These are phyloP conservation scores for Acanthopleura granulata DNA, from an alignment of 2,888 invertebrate species.

Conservation along the genomic window DNA sequence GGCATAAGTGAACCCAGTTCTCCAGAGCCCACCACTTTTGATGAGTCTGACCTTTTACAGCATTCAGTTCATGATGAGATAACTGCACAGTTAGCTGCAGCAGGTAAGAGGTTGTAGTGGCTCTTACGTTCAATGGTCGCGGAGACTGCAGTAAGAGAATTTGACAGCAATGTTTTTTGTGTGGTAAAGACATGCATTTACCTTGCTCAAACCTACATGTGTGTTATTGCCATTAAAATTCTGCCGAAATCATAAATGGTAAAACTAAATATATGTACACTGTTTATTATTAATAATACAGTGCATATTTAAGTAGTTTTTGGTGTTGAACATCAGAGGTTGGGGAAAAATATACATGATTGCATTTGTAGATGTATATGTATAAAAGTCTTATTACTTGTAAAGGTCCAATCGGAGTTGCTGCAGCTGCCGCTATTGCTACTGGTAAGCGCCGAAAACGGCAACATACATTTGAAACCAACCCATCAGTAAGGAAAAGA, in stretches of 20 bases:
- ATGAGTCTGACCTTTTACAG: constrained; percentile 86
- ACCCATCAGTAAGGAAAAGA: constrained; percentile 94
- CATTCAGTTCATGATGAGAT: constrained; percentile 92
- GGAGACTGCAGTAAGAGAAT: too few relatives aligned
- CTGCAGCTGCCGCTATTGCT: constrained; percentile 95
- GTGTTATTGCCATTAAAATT: too few relatives aligned
- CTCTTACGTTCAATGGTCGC: too few relatives aligned
- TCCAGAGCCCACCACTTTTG: constrained; percentile 71
- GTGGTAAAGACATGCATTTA: too few relatives aligned
- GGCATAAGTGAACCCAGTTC: constrained; percentile 67
- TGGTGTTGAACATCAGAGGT: not conserved
- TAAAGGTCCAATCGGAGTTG: constrained; percentile 92
- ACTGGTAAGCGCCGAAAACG: constrained; percentile 93
- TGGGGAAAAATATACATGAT: not conserved
- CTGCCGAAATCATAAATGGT: too few relatives aligned
- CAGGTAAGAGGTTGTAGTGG: too few relatives aligned
- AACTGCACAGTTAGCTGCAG: constrained; percentile 94
- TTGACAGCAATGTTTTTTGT: too few relatives aligned
- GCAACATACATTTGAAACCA: constrained; percentile 96
- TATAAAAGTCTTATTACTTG: too few relatives aligned
- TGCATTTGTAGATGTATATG: not conserved
- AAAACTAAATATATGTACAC: too few relatives aligned
- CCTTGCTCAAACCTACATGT: not conserved
- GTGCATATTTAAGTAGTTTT: too few relatives aligned
- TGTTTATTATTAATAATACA: not conserved